Conservation (phyloP, 2,888 invertebrate species). For the Euzophera pinguis region DNA sequence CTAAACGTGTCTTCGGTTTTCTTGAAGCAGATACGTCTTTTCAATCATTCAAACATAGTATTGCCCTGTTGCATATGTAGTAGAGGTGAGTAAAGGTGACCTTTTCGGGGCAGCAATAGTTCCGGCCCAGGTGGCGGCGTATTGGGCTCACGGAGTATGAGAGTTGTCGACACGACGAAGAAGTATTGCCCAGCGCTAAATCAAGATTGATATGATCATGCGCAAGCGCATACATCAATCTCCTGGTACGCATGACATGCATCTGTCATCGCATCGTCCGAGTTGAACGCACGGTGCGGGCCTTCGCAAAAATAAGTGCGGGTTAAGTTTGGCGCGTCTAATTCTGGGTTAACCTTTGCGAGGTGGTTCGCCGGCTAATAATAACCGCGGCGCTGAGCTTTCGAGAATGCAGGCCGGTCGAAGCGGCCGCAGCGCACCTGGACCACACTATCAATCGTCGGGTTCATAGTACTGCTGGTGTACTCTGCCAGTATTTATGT, state of each 20-base stretch:
- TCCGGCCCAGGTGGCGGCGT: too few relatives aligned
- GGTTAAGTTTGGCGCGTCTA: slow-evolving; percentile 71
- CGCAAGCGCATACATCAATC: neutral
- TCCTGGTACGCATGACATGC: slow-evolving; percentile 9
- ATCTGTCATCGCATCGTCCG: slow-evolving; percentile 10
- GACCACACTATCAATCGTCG: slow-evolving; percentile 10
- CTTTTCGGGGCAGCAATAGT: too few relatives aligned
- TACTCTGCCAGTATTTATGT: slow-evolving; percentile 2
- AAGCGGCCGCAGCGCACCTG: slow-evolving; percentile 18
- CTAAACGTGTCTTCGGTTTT: too few relatives aligned
- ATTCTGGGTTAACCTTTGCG: slow-evolving; percentile 69
- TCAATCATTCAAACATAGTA: too few relatives aligned
- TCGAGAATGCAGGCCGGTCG: slow-evolving; percentile 45
- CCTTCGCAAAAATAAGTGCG: slow-evolving; percentile 59
- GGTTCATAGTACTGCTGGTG: neutral
- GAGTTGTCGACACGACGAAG: too few relatives aligned
- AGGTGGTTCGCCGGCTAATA: slow-evolving; percentile 56
- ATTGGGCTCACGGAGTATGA: too few relatives aligned
- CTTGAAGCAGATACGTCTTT: too few relatives aligned
- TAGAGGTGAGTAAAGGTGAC: too few relatives aligned
- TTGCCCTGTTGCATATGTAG: too few relatives aligned
- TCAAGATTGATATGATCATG: neutral
- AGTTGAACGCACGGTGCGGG: slow-evolving; percentile 34
- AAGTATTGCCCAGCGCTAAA: neutral
- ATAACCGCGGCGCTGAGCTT: slow-evolving; percentile 39